A percentile compares a stretch with the other conserved stretches of the same genome.
Evolutionary conservation across 2,888 invertebrate genomes (phyloP).

Genomic region (Tachina fera): DNA sequence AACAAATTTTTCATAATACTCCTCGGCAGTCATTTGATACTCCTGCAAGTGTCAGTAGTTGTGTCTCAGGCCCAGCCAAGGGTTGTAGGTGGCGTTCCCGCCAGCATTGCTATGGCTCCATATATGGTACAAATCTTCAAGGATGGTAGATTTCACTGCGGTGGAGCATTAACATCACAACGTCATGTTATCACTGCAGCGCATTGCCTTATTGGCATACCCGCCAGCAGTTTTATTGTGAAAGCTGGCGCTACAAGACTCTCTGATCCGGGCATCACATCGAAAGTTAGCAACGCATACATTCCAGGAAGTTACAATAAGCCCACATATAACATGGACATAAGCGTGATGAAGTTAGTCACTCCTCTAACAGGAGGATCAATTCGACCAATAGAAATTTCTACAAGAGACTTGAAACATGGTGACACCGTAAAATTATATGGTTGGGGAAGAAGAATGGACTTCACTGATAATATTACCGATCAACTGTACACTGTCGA

Average conservation of each 20-base stretch:
- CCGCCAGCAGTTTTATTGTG: not conserved
- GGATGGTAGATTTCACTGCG: not conserved
- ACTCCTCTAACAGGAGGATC: not conserved
- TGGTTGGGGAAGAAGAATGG: conserved; percentile 1
- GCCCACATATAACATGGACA: not conserved
- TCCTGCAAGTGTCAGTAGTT: not conserved
- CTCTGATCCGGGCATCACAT: not conserved
- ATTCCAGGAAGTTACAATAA: not conserved
- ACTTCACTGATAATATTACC: not conserved
- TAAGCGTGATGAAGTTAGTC: not conserved
- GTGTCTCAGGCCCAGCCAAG: not conserved
- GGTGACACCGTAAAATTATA: not conserved
- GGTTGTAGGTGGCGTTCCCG: not conserved
- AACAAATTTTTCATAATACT: not conserved
- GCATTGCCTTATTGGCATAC: not conserved
- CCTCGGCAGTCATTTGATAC: not conserved
- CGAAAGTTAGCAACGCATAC: not conserved
- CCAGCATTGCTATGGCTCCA: not conserved
- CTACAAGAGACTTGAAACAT: not conserved
- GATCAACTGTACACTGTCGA: not conserved
- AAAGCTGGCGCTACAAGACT: not conserved
- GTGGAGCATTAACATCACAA: not conserved
- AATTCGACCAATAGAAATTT: not conserved
- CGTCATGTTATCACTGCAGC: not conserved
- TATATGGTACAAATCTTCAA: not conserved